Conservation (phyloP, 2,113 vertebrate genomes). For the Syrmaticus mikado region DNA sequence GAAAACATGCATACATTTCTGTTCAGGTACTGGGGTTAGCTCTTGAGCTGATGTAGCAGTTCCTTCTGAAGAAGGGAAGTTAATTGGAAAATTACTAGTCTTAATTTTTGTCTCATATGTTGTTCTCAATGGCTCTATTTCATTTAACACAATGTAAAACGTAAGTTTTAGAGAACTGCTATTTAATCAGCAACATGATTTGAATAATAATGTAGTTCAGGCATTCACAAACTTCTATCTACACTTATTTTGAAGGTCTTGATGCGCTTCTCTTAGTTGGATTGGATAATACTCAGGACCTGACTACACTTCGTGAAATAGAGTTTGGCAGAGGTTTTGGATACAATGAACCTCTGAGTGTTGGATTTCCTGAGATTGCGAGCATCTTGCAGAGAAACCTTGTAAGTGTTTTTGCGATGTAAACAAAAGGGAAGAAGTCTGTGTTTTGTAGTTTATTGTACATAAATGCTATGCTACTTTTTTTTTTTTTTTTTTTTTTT, state of each 20-base stretch:
- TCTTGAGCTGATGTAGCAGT: neutral
- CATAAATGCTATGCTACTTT: neutral
- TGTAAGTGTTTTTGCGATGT: slow-evolving; percentile 76
- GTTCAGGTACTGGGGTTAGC: neutral
- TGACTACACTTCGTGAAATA: slow-evolving; percentile 81
- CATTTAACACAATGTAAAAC: neutral
- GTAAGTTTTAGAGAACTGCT: neutral
- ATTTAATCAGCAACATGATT: too few species aligned
- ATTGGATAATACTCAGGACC: slow-evolving; percentile 77
- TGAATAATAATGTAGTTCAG: neutral
- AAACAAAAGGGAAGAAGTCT: neutral
- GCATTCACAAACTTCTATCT: neutral
- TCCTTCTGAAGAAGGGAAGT: neutral
- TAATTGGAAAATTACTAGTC: neutral
- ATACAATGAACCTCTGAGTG: slow-evolving; percentile 80
- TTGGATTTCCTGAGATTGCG: slow-evolving; percentile 80
- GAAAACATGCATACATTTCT: neutral
- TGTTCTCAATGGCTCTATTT: neutral
- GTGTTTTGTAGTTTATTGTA: neutral
- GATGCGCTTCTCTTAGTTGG: slow-evolving; percentile 83
- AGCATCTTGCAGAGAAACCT: slow-evolving; percentile 81
- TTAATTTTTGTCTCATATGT: neutral
- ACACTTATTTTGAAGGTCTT: slow-evolving; percentile 76
- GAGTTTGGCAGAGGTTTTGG: slow-evolving; percentile 90
- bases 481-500: neutral